Conservation (phyloP, 2,113 vertebrate species). For the Sphyrna mokarran region DNA sequence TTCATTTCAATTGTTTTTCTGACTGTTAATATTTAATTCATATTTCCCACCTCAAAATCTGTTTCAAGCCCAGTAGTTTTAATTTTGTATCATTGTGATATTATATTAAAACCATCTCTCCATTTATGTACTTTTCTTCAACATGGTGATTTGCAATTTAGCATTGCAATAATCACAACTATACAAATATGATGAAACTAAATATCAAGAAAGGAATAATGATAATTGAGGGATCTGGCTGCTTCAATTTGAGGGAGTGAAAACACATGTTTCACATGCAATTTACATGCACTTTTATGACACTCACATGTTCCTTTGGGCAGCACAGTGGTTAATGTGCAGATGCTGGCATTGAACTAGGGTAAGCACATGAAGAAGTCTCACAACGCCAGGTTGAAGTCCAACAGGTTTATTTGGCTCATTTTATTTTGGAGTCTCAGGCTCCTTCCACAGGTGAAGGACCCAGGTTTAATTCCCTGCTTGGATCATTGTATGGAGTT, state of each 20-base stretch:
- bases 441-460: too few relatives aligned
- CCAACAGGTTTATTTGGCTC: too few relatives aligned
- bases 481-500: too few relatives aligned
- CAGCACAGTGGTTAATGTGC: too few relatives aligned
- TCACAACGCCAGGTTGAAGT: too few relatives aligned
- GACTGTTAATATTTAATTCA: neutral
- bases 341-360: too few relatives aligned
- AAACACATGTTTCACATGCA: neutral
- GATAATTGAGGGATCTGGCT: neutral
- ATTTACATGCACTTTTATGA: neutral
- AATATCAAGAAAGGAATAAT: neutral
- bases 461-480: too few relatives aligned
- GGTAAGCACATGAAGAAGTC: too few relatives aligned
- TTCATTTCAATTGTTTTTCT: neutral
- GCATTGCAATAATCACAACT: neutral
- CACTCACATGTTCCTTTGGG: neutral
- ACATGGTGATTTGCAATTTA: constrained; percentile 2
- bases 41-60: neutral
- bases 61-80: neutral
- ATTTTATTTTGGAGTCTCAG: too few relatives aligned
- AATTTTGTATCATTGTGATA: neutral
- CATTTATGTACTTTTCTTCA: too few relatives aligned
- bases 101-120: too few relatives aligned
- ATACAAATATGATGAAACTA: neutral
- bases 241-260: neutral